Percentiles rank a stretch among this genome's conserved stretches.
Conservation (phyloP, 2,888 invertebrate genomes). For the Tryphoninae sp. region DNA sequence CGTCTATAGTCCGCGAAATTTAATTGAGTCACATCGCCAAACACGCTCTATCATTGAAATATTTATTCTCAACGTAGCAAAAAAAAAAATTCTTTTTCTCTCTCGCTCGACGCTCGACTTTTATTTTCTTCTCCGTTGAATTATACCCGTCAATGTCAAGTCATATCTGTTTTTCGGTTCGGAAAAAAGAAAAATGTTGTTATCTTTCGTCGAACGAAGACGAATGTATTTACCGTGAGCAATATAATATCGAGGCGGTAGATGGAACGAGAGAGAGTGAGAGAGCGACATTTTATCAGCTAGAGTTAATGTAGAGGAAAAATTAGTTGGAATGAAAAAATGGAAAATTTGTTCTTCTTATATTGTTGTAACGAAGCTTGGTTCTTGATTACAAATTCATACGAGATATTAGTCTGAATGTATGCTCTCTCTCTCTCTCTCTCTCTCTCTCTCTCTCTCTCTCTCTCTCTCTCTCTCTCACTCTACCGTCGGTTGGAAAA, state of each 20-base stretch:
- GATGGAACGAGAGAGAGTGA: neutral
- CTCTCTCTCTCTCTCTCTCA: neutral
- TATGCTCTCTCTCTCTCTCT: neutral
- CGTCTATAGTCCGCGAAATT: neutral
- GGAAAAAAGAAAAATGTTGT: neutral
- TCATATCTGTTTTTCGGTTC: neutral
- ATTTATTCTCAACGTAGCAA: neutral
- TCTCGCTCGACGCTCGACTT: too few species aligned
- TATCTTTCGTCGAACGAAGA: slow-evolving; percentile 9
- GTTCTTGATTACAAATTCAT: neutral
- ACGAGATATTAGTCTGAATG: neutral
- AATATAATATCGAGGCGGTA: neutral
- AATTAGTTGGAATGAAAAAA: neutral
- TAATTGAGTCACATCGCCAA: neutral
- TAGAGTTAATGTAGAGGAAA: neutral
- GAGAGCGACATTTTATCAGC: neutral
- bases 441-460: neutral
- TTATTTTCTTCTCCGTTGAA: neutral
- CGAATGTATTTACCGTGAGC: neutral
- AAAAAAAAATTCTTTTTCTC: too few species aligned
- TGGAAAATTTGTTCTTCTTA: neutral
- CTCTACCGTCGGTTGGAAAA: neutral
- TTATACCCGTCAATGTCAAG: neutral
- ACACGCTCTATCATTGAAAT: neutral
- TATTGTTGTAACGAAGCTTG: neutral